Conservation (phyloP, 2,113 vertebrate genomes). For the Boulengeromyrus knoepffleri region DNA sequence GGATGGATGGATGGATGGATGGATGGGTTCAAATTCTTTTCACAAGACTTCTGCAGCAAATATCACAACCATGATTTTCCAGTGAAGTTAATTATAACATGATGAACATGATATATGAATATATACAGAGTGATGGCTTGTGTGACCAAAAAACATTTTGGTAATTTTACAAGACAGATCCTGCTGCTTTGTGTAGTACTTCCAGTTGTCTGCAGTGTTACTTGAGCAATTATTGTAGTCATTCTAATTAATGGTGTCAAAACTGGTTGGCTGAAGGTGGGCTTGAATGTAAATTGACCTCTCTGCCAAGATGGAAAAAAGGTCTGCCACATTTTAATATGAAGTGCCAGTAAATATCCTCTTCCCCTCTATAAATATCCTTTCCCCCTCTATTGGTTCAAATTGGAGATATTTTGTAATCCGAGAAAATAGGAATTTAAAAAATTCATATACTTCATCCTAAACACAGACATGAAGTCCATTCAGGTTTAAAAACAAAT, state of each 20-base stretch:
- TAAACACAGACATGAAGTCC: neutral
- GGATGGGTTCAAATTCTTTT: neutral
- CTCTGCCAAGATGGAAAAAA: neutral
- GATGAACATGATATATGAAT: neutral
- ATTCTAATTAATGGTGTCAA: neutral
- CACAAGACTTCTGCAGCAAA: neutral
- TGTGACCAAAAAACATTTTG: neutral
- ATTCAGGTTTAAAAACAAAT: neutral
- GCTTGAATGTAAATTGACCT: neutral
- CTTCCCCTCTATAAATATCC: neutral
- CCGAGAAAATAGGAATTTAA: neutral
- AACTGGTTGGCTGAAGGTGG: neutral
- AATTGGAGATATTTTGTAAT: neutral
- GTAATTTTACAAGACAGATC: neutral
- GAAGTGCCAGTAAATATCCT: neutral
- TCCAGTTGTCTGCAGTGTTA: neutral
- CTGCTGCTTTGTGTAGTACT: neutral
- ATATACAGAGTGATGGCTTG: neutral
- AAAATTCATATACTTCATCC: neutral
- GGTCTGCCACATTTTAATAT: neutral
- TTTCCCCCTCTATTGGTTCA: neutral
- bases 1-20: too few relatives aligned
- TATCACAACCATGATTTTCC: neutral
- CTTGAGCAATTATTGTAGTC: neutral
- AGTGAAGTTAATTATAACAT: neutral